These are phyloP conservation scores for Flexamia atlantica DNA, from an alignment of 2,888 invertebrate species.

Conservation along the genomic window DNA sequence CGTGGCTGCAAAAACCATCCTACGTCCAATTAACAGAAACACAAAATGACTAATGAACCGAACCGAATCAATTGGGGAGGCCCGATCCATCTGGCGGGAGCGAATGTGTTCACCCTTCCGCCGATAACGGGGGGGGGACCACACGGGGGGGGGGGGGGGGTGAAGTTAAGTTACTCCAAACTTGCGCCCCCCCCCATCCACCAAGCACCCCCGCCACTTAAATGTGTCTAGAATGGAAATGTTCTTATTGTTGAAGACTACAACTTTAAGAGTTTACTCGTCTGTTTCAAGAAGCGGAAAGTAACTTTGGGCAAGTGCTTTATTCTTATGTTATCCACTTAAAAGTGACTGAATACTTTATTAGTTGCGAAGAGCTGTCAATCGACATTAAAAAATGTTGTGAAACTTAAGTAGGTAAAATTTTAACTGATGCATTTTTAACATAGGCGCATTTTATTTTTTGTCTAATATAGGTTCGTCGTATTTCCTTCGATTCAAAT, in stretches of 20 bases:
- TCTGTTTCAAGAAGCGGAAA: conserved; percentile 4
- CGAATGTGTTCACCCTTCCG: conserved; percentile 24
- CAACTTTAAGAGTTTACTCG: not conserved
- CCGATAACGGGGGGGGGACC: too few species aligned
- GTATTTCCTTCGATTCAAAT: too few species aligned
- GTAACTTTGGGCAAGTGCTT: conserved; percentile 7
- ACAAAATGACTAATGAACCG: conserved; percentile 41
- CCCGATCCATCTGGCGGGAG: conserved; percentile 1
- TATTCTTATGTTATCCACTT: conserved; percentile 12
- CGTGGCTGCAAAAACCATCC: conserved; percentile 18
- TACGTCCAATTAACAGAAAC: conserved; percentile 21
- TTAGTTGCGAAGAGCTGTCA: too few species aligned
- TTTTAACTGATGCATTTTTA: too few species aligned
- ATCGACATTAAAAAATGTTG: too few species aligned
- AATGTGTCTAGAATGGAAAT: conserved; percentile 34
- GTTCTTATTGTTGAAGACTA: conserved; percentile 32
- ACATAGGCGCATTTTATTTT: too few species aligned
- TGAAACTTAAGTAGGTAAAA: too few species aligned
- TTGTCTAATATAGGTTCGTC: too few species aligned
- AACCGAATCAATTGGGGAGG: conserved; percentile 28
- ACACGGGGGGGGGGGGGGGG: not conserved
- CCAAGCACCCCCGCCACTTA: not conserved
- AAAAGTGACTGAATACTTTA: not conserved
- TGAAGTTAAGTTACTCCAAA: not conserved
- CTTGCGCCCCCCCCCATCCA: not conserved